Base-by-base conservation (phyloP, 53 echinoderm and acorn worm genomes). In the Echinarachnius parma region DNA sequence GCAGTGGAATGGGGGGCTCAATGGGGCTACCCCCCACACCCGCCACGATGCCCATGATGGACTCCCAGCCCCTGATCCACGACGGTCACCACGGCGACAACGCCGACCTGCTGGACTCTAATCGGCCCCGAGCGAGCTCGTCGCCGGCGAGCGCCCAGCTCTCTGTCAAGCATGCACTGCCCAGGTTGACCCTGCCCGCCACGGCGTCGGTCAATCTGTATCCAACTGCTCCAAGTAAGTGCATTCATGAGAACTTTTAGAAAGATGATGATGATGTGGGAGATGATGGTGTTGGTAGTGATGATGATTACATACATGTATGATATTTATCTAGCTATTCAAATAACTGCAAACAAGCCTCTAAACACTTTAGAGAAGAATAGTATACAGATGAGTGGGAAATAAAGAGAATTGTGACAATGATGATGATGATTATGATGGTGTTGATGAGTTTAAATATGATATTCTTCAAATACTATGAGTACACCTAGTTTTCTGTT, bases 131-230 rank as follows among this genome's bases (percentile, higher is more conserved):
- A 52, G 80, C 91, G 13, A 82, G 86, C 61, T 86, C 91, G 19
- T 91, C 91, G 21, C 89, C 89, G 4, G 80, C 86, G 50, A 86
- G 81, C 55, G 86, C 84, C 59, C 86, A 91, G 62, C 59, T 66
- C 36, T 54, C 82, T n/a, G 82, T 82, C 18, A 76, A 58, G 46
- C 57, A 64, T 4, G 35, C 39, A 7, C 50, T 53, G 31, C 55
- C 74, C 15, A 54, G 25, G 15, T 57, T 72, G 39, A 55, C 74
- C 55, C 57, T 72, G 14, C 74, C 74, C 3, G 37, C 74, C 5
- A 72, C 74, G 16, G 74, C 56, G 0, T 72, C 74, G 15, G 56
- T 72, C 27, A 72, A 72, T 34, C 74, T 72, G 23, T 72, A 72
- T 57, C 74, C 74, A n/a, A 72, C 74, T 18, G 74, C 74, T 36